These are phyloP conservation scores for Leuciscus idus DNA, from an alignment of 2,113 vertebrate genomes.

Conservation along the genomic window DNA sequence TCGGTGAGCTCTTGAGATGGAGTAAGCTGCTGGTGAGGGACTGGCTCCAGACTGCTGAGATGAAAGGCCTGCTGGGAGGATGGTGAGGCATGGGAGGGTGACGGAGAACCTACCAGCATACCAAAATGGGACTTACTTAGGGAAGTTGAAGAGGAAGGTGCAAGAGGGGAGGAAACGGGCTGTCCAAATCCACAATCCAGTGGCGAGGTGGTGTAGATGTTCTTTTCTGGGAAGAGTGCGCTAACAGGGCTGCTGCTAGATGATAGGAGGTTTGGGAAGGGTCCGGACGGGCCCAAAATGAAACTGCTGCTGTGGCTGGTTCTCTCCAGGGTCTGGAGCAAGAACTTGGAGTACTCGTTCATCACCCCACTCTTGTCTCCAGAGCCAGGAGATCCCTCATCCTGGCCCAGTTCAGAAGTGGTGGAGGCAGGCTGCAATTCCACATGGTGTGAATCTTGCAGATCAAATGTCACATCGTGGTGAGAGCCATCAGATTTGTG, in stretches of 20 bases:
- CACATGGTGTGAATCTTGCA: conserved; percentile 89
- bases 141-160: conserved; percentile 83
- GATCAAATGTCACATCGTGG: conserved; percentile 93
- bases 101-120: conserved; percentile 88
- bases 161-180: conserved; percentile 91
- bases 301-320: conserved; percentile 93
- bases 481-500: conserved; percentile 88
- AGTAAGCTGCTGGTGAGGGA: conserved; percentile 94
- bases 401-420: conserved; percentile 84
- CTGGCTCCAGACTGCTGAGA: conserved; percentile 86
- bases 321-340: conserved; percentile 97
- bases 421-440: conserved; percentile 90
- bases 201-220: conserved; percentile 90
- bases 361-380: conserved; percentile 92
- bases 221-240: conserved; percentile 93
- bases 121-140: conserved; percentile 95
- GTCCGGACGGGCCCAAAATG: conserved; percentile 87
- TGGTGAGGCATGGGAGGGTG: conserved; percentile 46
- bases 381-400: conserved; percentile 84
- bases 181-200: conserved; percentile 94
- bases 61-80: conserved; percentile 88
- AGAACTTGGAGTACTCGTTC: conserved; percentile 98
- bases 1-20: conserved; percentile 98
- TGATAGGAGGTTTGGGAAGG: conserved; percentile 89
- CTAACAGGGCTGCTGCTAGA: conserved; percentile 87